These are phyloP conservation scores for Chaetodon trifasciatus DNA, from an alignment of 2,797 vertebrate species.

Conservation along the genomic window DNA sequence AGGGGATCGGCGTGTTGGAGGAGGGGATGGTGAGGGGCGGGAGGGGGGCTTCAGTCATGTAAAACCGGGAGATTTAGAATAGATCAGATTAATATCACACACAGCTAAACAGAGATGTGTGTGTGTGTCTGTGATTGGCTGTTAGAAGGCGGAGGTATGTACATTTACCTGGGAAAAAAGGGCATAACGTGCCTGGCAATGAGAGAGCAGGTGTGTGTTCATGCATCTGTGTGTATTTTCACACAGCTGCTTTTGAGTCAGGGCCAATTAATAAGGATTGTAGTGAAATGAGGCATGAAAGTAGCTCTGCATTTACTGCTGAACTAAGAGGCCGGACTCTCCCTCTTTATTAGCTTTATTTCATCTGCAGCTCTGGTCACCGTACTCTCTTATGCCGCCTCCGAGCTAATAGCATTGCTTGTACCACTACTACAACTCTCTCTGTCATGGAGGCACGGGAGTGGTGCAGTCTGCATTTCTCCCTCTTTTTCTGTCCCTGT, in stretches of 20 bases:
- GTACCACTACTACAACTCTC: not conserved
- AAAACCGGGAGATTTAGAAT: constrained; percentile 76
- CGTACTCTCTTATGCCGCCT: not conserved
- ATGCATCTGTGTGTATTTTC: constrained; percentile 22
- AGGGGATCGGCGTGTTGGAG: constrained; percentile 50
- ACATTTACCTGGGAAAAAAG: constrained; percentile 46
- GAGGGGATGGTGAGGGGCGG: constrained; percentile 7
- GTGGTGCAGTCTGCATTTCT: not conserved
- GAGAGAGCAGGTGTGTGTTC: constrained; percentile 34
- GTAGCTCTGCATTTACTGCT: constrained; percentile 40
- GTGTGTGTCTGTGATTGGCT: constrained; percentile 32
- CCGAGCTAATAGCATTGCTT: not conserved
- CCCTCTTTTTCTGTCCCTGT: not conserved
- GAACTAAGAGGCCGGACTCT: constrained; percentile 30
- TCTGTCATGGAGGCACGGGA: not conserved
- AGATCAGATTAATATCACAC: constrained; percentile 78
- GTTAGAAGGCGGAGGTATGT: constrained; percentile 35
- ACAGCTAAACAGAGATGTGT: constrained; percentile 51
- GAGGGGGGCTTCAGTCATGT: constrained; percentile 49
- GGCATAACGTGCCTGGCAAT: constrained; percentile 40
- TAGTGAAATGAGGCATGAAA: constrained; percentile 68
- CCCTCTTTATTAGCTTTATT: constrained; percentile 46
- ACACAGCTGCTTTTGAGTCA: constrained; percentile 49
- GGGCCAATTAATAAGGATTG: constrained; percentile 74
- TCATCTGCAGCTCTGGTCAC: constrained; percentile 6